Base-by-base conservation (phyloP, 2,113 vertebrate genomes). In the Pipa parva region DNA sequence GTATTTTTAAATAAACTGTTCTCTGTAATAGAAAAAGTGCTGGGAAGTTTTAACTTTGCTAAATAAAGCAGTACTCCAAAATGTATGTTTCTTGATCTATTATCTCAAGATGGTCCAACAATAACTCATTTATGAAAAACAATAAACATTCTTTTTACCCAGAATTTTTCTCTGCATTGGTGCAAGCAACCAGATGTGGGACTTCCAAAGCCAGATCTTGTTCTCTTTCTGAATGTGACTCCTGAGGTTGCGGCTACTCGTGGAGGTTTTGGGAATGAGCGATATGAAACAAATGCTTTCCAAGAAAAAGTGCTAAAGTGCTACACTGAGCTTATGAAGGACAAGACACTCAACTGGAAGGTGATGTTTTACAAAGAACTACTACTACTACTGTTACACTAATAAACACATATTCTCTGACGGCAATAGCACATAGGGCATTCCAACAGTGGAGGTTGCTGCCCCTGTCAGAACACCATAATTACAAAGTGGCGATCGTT, bases 131-230 rank as follows among this genome's bases (percentile, higher is more conserved):
- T 31, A 10, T 42, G n/a, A 42, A 18, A n/a, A 42, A 15, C 39
- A 42, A 17, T 15, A 5, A 13, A 36, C 26, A 2, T 46, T 17
- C 8, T 55, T 49, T 3, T 15, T 58, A 31, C 36, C 63, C 81
- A 99, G 95, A 90, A 91, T 9, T 97, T 98, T 72, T 75, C 75
- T 49, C 63, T 97, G 72, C 84, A 96, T 7, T 99, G 97, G 97
- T 98, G 97, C 64, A 96, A 78, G 71, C 82, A 90, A 13, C 89
- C 97, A 0, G 97, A 98, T 0, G 75, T 88, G 54, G 97, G 97
- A 1, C 90, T 99, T 61, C 97, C 97, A 18, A 94, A 93, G 71
- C 97, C 97, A 1, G 97, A 99, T 76, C 79, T 98, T 9, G 89
- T 99, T 4, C 72, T 99, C 61, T 98, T 95, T 58, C 88, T 99